These are phyloP conservation scores for Scrobipalpa atriplicella DNA, from an alignment of 2,888 invertebrate species.

Conservation along the genomic window DNA sequence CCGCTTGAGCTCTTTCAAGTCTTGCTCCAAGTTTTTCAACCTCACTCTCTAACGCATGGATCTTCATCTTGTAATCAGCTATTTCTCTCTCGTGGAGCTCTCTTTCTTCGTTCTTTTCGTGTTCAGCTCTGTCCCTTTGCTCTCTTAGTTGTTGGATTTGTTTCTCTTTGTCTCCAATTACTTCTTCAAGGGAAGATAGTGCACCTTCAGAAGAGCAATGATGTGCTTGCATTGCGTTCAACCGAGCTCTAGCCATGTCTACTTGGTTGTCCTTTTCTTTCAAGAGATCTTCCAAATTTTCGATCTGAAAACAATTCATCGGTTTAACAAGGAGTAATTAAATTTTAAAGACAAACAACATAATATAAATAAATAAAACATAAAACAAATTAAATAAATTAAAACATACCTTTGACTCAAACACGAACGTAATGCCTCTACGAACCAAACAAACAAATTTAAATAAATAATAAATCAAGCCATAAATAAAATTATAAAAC, in stretches of 20 bases:
- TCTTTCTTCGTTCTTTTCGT: conserved; percentile 97
- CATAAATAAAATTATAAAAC: not conserved
- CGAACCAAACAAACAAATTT: conserved; percentile 28
- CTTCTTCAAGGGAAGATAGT: conserved; percentile 95
- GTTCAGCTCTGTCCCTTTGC: conserved; percentile 97
- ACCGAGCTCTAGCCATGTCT: conserved; percentile 94
- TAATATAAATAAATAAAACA: conserved; percentile 36
- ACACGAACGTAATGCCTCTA: conserved; percentile 32
- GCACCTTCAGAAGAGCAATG: conserved; percentile 97
- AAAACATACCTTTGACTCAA: conserved; percentile 40
- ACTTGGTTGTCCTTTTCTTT: conserved; percentile 99
- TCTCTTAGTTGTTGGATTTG: conserved; percentile 97
- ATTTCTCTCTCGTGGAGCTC: conserved; percentile 96
- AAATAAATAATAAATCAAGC: conserved; percentile 32
- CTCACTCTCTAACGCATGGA: conserved; percentile 95
- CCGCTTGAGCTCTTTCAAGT: conserved; percentile 93
- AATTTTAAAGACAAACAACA: conserved; percentile 22
- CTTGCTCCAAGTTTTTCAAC: conserved; percentile 94
- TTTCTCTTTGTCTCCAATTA: conserved; percentile 97
- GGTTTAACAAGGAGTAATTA: not conserved
- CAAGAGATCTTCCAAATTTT: conserved; percentile 97
- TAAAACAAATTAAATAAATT: conserved; percentile 5
- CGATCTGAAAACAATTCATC: conserved; percentile 86
- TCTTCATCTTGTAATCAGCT: conserved; percentile 97
- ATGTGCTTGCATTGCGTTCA: conserved; percentile 97